These are phyloP conservation scores for Globodera ellingtonae DNA, from an alignment of 1,140 invertebrate species.

Conservation along the genomic window DNA sequence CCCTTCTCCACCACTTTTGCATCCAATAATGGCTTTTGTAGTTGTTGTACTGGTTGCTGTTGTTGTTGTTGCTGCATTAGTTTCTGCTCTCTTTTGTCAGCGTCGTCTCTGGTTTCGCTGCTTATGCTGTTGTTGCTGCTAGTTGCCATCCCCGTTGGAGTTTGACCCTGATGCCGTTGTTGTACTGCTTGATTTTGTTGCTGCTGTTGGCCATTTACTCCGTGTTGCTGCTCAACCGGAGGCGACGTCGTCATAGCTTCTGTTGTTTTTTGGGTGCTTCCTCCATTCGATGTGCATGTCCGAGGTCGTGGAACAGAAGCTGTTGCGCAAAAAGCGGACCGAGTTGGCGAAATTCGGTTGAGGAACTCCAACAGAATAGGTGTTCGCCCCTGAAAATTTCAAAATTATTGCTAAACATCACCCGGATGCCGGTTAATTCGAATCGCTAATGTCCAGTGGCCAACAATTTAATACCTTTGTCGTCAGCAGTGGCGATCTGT, in stretches of 20 bases:
- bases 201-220: neutral
- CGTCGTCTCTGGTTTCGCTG: neutral
- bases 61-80: conserved; percentile 7
- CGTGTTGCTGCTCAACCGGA: neutral
- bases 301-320: neutral
- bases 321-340: neutral
- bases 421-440: too few species aligned
- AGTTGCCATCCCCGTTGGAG: neutral
- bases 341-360: neutral
- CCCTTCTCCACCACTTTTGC: conserved; percentile 6
- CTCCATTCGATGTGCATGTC: neutral
- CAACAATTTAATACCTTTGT: too few species aligned
- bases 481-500: too few species aligned
- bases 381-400: too few species aligned
- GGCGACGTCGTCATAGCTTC: neutral
- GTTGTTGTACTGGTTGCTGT: conserved; percentile 29
- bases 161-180: conserved; percentile 14
- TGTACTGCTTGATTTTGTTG: neutral
- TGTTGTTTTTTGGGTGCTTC: neutral
- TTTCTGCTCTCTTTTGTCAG: conserved; percentile 16
- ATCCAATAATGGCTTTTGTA: conserved; percentile 12
- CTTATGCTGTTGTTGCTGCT: neutral
- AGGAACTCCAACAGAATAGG: neutral
- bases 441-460: too few species aligned
- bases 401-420: too few species aligned